phyloP scores from a whole-genome alignment of 2,888 invertebrate species.

The Xylophagus ater region DNA sequence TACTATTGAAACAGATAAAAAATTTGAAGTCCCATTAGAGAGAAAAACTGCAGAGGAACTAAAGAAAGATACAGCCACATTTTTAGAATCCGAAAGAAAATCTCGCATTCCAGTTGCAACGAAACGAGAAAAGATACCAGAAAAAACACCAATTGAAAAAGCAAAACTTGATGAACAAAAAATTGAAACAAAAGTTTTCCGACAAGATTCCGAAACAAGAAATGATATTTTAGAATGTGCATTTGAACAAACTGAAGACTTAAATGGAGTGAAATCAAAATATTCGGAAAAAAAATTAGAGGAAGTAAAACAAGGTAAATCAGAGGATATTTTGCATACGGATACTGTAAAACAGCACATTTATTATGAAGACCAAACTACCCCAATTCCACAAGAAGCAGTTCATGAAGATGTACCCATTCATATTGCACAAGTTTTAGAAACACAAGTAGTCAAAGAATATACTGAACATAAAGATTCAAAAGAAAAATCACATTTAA shows the following conservation, averaged over 20 bases:
- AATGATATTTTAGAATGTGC: conserved; percentile 33
- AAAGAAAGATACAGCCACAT: no score
- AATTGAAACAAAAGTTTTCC: conserved; percentile 26
- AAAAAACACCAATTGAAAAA: conserved; percentile 1
- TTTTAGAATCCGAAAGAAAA: no score
- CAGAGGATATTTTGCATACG: not conserved
- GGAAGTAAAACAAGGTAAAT: not conserved
- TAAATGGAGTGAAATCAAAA: not conserved
- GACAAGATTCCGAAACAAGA: conserved; percentile 35
- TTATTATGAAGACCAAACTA: conserved; percentile 13
- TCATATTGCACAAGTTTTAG: conserved; percentile 17
- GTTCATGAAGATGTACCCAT: conserved; percentile 20
- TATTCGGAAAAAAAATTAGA: not conserved
- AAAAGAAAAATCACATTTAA: conserved; percentile 16
- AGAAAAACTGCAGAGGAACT: no score
- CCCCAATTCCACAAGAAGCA: conserved; percentile 12
- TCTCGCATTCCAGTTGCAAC: not conserved
- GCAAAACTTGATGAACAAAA: conserved; percentile 3
- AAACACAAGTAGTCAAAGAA: conserved; percentile 15
- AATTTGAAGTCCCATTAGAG: not conserved
- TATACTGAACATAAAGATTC: conserved; percentile 13
- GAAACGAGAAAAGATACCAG: not conserved
- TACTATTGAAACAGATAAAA: not conserved
- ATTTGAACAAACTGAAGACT: conserved; percentile 10
- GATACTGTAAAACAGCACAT: conserved; percentile 3